A percentile compares a stretch with the other conserved stretches of the same genome.
phyloP scores from a whole-genome alignment of 1,140 invertebrate species.

The Cherax quadricarinatus region DNA sequence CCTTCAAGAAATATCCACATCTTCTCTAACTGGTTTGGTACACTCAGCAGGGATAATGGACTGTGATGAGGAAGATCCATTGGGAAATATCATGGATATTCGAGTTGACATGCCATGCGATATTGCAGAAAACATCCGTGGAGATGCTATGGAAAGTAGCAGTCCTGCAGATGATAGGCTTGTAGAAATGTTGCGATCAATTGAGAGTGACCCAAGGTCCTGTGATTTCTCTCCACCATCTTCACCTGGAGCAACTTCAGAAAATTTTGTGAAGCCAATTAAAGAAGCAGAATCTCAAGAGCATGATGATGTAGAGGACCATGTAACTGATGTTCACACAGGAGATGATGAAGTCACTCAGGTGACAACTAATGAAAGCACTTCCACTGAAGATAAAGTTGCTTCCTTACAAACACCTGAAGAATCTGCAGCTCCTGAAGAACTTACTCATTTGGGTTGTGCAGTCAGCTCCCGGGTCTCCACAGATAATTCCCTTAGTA shows the following conservation, averaged over 20 bases:
- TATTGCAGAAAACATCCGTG: conserved; percentile 49
- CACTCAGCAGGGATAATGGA: conserved; percentile 64
- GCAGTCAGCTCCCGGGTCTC: conserved; percentile 18
- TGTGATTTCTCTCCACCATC: conserved; percentile 63
- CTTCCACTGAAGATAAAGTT: neutral
- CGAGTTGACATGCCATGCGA: conserved; percentile 62
- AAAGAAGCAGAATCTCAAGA: conserved; percentile 16
- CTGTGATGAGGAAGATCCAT: conserved; percentile 55
- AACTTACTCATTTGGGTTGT: conserved; percentile 10
- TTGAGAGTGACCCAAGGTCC: conserved; percentile 56
- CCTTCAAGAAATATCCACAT: conserved; percentile 58
- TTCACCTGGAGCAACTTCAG: conserved; percentile 38
- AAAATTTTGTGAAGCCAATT: conserved; percentile 37
- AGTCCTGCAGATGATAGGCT: conserved; percentile 52
- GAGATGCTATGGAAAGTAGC: conserved; percentile 36
- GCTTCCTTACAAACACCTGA: conserved; percentile 9
- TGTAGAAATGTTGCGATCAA: conserved; percentile 63
- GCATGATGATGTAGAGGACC: conserved; percentile 5
- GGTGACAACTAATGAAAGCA: neutral
- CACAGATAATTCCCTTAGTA: conserved; percentile 40
- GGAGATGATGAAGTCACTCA: neutral
- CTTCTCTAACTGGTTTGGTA: conserved; percentile 52
- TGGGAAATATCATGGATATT: conserved; percentile 64
- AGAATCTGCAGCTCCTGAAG: neutral
- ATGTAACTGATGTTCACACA: neutral